Conservation (phyloP, 2,113 vertebrate species). For the Garra rufa region DNA sequence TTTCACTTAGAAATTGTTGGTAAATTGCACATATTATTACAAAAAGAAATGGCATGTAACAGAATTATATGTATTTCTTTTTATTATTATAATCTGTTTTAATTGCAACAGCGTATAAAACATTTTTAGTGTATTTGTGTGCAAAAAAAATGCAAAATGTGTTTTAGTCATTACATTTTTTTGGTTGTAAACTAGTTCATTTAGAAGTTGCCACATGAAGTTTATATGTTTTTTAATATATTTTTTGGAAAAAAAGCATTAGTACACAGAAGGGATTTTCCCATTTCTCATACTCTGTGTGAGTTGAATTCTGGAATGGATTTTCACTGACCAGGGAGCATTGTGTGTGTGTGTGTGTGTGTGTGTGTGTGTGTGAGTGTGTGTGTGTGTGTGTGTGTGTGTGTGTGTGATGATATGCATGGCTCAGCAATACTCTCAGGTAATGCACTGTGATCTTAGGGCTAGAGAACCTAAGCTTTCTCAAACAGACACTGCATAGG, state of each 20-base stretch:
- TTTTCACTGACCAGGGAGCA: slow-evolving; percentile 10
- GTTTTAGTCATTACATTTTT: too few species aligned
- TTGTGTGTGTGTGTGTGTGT: not conserved
- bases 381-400: slow-evolving; percentile 4
- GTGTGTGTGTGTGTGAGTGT: not conserved
- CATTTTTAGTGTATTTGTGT: too few species aligned
- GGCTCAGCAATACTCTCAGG: slow-evolving; percentile 7
- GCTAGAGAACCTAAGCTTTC: not conserved
- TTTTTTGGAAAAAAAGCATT: not conserved
- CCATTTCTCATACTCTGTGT: not conserved
- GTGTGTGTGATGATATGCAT: not conserved
- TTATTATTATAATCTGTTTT: too few species aligned
- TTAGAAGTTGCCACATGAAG: too few species aligned
- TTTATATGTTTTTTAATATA: too few species aligned
- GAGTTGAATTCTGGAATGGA: not conserved
- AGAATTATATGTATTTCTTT: too few species aligned
- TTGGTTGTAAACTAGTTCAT: too few species aligned
- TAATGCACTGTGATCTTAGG: slow-evolving; percentile 2
- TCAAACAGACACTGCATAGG: not conserved
- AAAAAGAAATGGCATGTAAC: not conserved
- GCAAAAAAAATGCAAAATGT: not conserved
- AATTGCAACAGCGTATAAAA: not conserved
- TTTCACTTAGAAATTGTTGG: too few species aligned
- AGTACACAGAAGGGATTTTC: not conserved
- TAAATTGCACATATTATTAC: too few species aligned